These are phyloP conservation scores for Silurus glanis DNA, from an alignment of 2,113 vertebrate species.

Conservation along the genomic window DNA sequence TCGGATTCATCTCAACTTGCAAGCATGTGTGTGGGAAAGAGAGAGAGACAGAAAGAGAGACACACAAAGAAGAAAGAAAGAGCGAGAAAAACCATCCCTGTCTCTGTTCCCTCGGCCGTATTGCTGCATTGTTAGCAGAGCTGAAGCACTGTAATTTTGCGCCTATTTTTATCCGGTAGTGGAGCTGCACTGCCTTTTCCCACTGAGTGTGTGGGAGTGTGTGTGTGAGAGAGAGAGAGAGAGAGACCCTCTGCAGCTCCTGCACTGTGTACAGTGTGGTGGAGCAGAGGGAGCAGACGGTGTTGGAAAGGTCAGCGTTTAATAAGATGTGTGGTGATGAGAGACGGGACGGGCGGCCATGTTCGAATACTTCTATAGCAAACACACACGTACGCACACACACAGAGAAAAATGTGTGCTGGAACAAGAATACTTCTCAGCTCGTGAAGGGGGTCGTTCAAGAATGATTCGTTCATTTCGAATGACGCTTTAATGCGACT, in stretches of 20 bases:
- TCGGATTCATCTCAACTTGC: conserved; percentile 24
- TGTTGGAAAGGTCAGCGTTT: conserved; percentile 46
- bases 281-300: conserved; percentile 34
- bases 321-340: conserved; percentile 41
- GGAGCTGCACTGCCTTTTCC: conserved; percentile 35
- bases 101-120: conserved; percentile 31
- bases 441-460: too few species aligned
- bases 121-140: conserved; percentile 52
- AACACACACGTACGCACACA: not conserved
- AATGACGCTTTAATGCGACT: too few species aligned
- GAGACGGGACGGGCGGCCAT: conserved; percentile 12
- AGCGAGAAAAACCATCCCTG: not conserved
- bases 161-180: conserved; percentile 60
- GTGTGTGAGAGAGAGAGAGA: not conserved
- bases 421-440: not conserved
- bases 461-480: too few species aligned
- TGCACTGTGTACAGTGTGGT: conserved; percentile 27
- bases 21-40: not conserved
- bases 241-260: conserved; percentile 13
- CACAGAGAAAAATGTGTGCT: not conserved
- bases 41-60: not conserved
- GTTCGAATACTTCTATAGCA: conserved; percentile 2
- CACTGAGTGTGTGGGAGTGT: conserved; percentile 15
- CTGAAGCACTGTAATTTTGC: conserved; percentile 54
- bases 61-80: not conserved